Evolutionary conservation across 2,888 invertebrate species (phyloP).

Genomic region (Papilio demoleus): DNA sequence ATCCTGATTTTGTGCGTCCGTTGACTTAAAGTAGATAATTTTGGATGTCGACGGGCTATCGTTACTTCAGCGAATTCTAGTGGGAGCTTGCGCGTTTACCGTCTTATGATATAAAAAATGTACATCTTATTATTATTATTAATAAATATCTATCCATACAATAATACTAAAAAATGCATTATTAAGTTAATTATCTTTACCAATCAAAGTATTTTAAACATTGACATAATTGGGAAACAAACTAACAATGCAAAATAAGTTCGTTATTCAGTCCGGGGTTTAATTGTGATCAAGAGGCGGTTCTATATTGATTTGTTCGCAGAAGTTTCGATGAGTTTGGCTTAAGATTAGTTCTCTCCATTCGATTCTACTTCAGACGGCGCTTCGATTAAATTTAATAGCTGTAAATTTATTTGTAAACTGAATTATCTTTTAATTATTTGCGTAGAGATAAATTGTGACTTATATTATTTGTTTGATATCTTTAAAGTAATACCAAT

Average conservation of each 20-base stretch:
- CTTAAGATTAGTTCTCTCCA: conserved; percentile 30
- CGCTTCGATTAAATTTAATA: conserved; percentile 14
- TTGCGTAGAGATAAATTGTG: background rate
- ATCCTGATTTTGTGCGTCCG: too few relatives aligned
- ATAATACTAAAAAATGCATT: too few relatives aligned
- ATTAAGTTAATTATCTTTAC: too few relatives aligned
- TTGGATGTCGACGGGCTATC: too few relatives aligned
- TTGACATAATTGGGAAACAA: background rate
- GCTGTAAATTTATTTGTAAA: background rate
- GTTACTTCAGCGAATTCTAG: too few relatives aligned
- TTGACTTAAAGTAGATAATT: too few relatives aligned
- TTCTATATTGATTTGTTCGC: conserved; percentile 10
- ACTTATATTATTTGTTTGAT: too few relatives aligned
- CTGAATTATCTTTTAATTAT: background rate
- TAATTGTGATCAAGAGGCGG: conserved; percentile 1
- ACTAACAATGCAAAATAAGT: conserved; percentile 19
- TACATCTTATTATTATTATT: too few relatives aligned
- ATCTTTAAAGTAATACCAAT: too few relatives aligned
- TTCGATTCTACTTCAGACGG: conserved; percentile 10
- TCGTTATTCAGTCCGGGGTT: conserved; percentile 4
- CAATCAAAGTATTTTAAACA: background rate
- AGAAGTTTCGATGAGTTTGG: conserved; percentile 28
- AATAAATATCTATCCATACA: too few relatives aligned
- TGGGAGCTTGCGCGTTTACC: too few relatives aligned
- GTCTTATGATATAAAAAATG: too few relatives aligned